phyloP scores from a whole-genome alignment of 2,888 invertebrate genomes.

The Tenthredo mesomela region DNA sequence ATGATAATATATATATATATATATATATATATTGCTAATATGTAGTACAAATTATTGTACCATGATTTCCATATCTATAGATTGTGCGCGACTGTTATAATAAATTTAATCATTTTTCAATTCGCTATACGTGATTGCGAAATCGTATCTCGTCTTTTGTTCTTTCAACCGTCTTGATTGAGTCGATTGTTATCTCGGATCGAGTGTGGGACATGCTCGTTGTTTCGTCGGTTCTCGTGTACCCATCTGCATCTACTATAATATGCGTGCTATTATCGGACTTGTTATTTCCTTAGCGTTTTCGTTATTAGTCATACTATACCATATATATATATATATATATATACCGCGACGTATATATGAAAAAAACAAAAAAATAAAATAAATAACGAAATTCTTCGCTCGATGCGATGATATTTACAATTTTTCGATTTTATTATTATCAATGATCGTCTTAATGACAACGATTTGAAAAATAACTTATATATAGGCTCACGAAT shows the following conservation, averaged over 20 bases:
- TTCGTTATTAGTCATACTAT: not conserved
- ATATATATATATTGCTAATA: not conserved
- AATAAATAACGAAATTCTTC: not conserved
- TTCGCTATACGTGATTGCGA: not conserved
- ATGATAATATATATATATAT: too few species aligned
- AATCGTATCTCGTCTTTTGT: not conserved
- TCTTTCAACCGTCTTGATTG: not conserved
- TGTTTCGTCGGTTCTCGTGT: constrained; percentile 17
- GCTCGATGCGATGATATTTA: not conserved
- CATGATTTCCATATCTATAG: not conserved
- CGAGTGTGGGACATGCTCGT: constrained; percentile 4
- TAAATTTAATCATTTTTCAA: not conserved
- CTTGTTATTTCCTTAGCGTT: not conserved
- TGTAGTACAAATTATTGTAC: not conserved
- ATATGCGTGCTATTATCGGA: not conserved
- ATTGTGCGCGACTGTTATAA: not conserved
- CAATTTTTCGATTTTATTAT: constrained; percentile 1
- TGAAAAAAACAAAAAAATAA: not conserved
- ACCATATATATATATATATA: too few species aligned
- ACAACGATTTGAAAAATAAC: not conserved
- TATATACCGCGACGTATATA: not conserved
- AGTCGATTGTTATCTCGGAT: constrained; percentile 12
- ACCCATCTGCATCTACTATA: not conserved
- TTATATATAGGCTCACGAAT: not conserved
- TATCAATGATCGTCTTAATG: not conserved